These are phyloP conservation scores for Hirundichthys speculiger DNA, from an alignment of 2,113 vertebrate genomes.

Conservation along the genomic window DNA sequence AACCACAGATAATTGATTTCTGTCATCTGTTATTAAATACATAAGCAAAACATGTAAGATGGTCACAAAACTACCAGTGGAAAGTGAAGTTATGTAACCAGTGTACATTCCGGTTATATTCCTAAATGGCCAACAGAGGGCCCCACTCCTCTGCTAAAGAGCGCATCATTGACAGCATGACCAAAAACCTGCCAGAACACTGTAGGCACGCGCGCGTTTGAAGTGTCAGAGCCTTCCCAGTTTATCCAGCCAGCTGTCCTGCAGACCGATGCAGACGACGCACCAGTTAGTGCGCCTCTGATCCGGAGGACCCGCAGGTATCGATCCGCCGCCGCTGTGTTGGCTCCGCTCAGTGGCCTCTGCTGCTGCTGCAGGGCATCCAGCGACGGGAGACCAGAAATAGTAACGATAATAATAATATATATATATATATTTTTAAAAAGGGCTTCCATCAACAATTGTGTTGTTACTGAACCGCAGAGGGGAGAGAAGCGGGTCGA, in stretches of 20 bases:
- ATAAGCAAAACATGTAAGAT: too few relatives aligned
- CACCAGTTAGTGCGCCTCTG: not conserved
- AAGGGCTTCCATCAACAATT: conserved; percentile 17
- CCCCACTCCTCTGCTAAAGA: conserved; percentile 13
- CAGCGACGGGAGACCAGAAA: not conserved
- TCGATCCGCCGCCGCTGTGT: conserved; percentile 10
- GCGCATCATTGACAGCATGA: too few relatives aligned
- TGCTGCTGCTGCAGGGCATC: conserved; percentile 20
- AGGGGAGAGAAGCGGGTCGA: conserved; percentile 31
- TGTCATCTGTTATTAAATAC: too few relatives aligned
- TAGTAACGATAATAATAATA: not conserved
- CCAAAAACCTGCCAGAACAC: conserved; percentile 25
- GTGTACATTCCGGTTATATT: not conserved
- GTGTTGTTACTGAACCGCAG: conserved; percentile 36
- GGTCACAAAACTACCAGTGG: too few relatives aligned
- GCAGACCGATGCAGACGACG: conserved; percentile 24
- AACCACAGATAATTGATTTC: too few relatives aligned
- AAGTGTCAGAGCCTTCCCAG: conserved; percentile 5
- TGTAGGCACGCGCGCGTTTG: conserved; percentile 1
- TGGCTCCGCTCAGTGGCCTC: conserved; percentile 26
- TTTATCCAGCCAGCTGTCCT: conserved; percentile 4
- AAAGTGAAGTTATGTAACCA: not conserved
- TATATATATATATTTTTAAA: too few relatives aligned
- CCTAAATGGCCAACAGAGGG: conserved; percentile 44
- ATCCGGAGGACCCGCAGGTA: conserved; percentile 24